Evolutionary conservation across 1,140 invertebrate genomes (phyloP), one percentile per base, ranked within the genome.

Genomic region (Akabosia matsudoensis): DNA sequence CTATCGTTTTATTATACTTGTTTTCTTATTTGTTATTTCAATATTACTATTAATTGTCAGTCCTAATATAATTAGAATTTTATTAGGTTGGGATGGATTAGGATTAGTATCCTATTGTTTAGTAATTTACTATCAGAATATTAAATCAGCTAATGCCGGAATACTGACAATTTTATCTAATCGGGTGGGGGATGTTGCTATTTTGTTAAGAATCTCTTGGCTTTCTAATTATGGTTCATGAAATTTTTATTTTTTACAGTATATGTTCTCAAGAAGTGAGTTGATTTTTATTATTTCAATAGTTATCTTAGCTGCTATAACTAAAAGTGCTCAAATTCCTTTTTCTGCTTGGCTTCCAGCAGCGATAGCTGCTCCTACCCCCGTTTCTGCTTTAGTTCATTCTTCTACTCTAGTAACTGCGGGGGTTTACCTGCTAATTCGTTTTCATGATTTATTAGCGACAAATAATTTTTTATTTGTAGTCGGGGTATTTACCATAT

Each of bases 331-430:
- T 82, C 89, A 91, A 86, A 87, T 91, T 87, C 89, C 90, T 70
- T 92, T 92, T 88, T 90, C 88, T 81, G 85, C 87, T 78, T 91
- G 90, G 83, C 83, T 92, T 34, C 91, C 90, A 0, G 87, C 87
- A 3, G 90, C 90, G 33, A 92, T 92, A 83, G 88, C 89, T 0
- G 90, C 90, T 52, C 89, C 90, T 52, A 91, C 90, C 18, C 89
- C 90, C 54, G 87, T 92, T 79, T 91, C 90, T 67, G 87, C 90
- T 70, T 88, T 92, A 85, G 89, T 92, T 83, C 89, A 92, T 88
- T 92, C 90, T 79, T 92, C 90, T 33, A 92, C 90, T 78, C 87
- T 92, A 82, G 90, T 92, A 0, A 91, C 90, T 34, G 90, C 90
- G 0, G 90, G 90, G 0, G 86, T 92, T 78, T 92, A 90, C 88